Evolutionary conservation across 2,888 invertebrate species (phyloP).

Genomic region (Patella ulyssiponensis): DNA sequence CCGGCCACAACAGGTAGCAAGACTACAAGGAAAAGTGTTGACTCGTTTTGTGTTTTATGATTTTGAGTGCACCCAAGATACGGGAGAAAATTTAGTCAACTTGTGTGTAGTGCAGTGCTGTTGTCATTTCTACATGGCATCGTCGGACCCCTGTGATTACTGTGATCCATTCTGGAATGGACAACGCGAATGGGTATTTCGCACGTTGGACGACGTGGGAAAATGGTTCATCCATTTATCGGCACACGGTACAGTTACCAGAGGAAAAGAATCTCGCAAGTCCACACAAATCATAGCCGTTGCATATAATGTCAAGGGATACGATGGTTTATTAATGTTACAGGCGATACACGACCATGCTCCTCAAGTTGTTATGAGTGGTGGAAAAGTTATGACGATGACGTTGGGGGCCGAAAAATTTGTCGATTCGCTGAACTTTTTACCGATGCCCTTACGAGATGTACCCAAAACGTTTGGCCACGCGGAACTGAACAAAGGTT

Average conservation of each 20-base stretch:
- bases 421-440: neutral
- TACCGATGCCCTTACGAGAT: neutral
- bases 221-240: too few species aligned
- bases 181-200: neutral
- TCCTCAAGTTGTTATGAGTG: neutral
- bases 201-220: too few species aligned
- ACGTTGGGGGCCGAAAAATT: neutral
- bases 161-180: neutral
- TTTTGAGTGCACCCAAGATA: neutral
- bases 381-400: neutral
- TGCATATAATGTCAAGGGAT: constrained; percentile 4
- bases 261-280: too few species aligned
- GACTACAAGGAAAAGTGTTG: neutral
- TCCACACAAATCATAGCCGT: too few species aligned
- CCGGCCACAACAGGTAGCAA: neutral
- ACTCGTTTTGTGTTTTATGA: neutral
- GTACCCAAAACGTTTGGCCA: neutral
- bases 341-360: neutral
- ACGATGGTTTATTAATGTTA: neutral
- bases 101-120: neutral
- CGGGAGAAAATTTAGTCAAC: neutral
- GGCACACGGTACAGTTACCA: too few species aligned
- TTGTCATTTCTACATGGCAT: neutral
- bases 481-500: too few species aligned
- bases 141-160: neutral